These are phyloP conservation scores for Xiphias gladius DNA, from an alignment of 2,113 vertebrate genomes.

Conservation along the genomic window DNA sequence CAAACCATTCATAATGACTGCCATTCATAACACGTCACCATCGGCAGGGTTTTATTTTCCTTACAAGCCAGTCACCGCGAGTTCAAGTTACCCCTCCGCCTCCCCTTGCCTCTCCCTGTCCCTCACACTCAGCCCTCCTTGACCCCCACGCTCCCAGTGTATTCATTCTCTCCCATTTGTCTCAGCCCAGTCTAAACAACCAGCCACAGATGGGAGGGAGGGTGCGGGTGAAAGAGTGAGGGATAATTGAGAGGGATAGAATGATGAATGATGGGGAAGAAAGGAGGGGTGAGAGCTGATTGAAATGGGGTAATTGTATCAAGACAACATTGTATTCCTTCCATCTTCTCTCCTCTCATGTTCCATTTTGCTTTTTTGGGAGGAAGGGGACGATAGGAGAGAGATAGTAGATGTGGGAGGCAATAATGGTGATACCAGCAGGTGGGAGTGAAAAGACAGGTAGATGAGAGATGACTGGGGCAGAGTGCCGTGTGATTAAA, in stretches of 20 bases:
- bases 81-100: constrained; percentile 69
- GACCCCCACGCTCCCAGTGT: constrained; percentile 66
- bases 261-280: constrained; percentile 63
- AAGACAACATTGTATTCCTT: constrained; percentile 37
- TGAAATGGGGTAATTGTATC: constrained; percentile 56
- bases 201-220: constrained; percentile 41
- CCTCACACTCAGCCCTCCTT: constrained; percentile 71
- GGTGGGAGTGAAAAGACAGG: constrained; percentile 4
- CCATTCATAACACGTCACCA: constrained; percentile 65
- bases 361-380: constrained; percentile 31
- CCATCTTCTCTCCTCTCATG: constrained; percentile 45
- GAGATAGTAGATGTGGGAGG: constrained; percentile 33
- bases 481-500: constrained; percentile 32
- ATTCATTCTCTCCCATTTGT: constrained; percentile 78
- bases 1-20: constrained; percentile 58
- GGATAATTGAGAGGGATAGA: constrained; percentile 62
- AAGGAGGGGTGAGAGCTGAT: constrained; percentile 52
- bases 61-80: constrained; percentile 43
- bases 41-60: constrained; percentile 62
- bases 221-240: constrained; percentile 31
- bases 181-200: constrained; percentile 82
- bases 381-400: background rate
- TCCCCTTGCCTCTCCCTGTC: constrained; percentile 40
- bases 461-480: constrained; percentile 11
- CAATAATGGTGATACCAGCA: constrained; percentile 23